Percentiles rank a stretch among this genome's conserved stretches.
These are phyloP conservation scores for Monoplex corrugatus DNA, from an alignment of 2,888 invertebrate genomes.

Conservation along the genomic window DNA sequence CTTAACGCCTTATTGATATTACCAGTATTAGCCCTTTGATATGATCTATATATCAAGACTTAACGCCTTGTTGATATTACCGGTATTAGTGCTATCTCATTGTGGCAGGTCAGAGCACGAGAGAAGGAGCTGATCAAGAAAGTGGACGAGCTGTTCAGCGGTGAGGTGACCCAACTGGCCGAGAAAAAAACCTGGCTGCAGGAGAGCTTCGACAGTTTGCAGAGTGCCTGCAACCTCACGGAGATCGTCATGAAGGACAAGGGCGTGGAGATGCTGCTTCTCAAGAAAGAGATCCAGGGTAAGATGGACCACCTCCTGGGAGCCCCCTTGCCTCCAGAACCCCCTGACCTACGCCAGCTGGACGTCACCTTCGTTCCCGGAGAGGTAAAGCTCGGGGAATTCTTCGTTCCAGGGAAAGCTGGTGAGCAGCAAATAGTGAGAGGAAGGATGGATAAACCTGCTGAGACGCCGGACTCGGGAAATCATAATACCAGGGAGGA, in stretches of 20 bases:
- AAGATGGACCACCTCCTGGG: constrained; percentile 76
- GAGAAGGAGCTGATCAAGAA: constrained; percentile 77
- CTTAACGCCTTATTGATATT: no score
- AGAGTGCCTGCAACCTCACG: constrained; percentile 76
- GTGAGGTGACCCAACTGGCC: constrained; percentile 71
- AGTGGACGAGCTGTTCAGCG: constrained; percentile 75
- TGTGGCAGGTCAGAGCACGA: constrained; percentile 66
- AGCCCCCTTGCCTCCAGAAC: constrained; percentile 65
- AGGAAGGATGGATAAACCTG: not conserved
- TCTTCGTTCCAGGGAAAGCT: not conserved
- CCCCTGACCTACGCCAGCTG: constrained; percentile 65
- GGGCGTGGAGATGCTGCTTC: constrained; percentile 79
- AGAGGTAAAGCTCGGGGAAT: constrained; percentile 70
- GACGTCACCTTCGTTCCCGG: constrained; percentile 76
- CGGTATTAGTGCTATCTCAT: not conserved
- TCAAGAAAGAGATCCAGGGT: constrained; percentile 78
- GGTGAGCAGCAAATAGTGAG: not conserved
- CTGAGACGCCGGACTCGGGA: not conserved
- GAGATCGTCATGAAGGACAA: constrained; percentile 79
- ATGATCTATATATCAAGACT: no score
- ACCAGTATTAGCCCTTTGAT: no score
- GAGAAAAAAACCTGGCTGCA: constrained; percentile 75
- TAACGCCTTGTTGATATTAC: no score
- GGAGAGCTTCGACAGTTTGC: constrained; percentile 74
- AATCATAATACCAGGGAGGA: no score